phyloP scores from a whole-genome alignment of 2,113 vertebrate species.

The Tonatia bakeri region DNA sequence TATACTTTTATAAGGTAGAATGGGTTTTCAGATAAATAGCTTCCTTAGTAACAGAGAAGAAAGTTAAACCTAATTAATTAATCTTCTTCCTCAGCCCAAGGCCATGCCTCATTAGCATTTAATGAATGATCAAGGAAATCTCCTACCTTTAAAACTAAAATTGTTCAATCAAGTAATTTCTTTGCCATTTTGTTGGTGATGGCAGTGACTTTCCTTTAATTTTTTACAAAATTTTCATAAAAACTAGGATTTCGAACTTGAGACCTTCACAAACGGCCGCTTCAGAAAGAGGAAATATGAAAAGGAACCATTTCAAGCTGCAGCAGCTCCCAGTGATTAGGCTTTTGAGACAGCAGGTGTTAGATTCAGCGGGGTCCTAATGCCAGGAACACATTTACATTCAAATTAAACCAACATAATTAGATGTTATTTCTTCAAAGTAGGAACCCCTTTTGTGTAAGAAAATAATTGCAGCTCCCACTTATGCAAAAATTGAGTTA shows the following conservation, averaged over 20 bases:
- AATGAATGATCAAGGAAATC: not conserved
- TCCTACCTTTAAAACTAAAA: not conserved
- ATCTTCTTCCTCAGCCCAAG: not conserved
- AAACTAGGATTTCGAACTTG: not conserved
- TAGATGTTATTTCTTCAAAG: slow-evolving; percentile 48
- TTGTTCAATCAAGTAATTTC: not conserved
- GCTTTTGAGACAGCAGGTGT: slow-evolving; percentile 39
- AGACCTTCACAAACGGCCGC: slow-evolving; percentile 1
- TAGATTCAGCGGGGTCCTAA: slow-evolving; percentile 54
- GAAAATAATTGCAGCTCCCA: slow-evolving; percentile 52
- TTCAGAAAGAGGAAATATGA: not conserved
- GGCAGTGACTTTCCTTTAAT: not conserved
- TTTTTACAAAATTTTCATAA: not conserved
- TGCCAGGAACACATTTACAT: slow-evolving; percentile 58
- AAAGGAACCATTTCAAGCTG: not conserved
- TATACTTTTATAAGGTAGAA: not conserved
- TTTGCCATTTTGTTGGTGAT: not conserved
- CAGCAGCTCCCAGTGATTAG: not conserved
- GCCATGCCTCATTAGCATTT: not conserved
- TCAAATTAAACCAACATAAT: slow-evolving; percentile 62
- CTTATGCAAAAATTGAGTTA: slow-evolving; percentile 37
- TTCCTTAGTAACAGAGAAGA: not conserved
- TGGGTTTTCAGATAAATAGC: not conserved
- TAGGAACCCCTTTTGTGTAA: slow-evolving; percentile 45
- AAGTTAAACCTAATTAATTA: not conserved